phyloP scores from a whole-genome alignment of 2,113 vertebrate genomes.

The Notothenia rossii region DNA sequence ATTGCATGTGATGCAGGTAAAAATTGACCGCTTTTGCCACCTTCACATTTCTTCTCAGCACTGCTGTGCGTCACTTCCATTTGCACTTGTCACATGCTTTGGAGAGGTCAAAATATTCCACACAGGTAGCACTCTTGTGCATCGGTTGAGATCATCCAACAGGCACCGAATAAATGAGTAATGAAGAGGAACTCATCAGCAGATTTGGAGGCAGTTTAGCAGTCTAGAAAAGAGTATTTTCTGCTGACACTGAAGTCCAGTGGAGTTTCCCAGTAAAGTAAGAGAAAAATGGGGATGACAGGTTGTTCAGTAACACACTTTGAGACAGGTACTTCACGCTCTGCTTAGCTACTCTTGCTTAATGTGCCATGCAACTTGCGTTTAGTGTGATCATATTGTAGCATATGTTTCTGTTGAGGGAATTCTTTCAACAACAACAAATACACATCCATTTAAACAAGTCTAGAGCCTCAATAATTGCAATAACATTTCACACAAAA shows the following conservation, averaged over 20 bases:
- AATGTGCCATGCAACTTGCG: not conserved
- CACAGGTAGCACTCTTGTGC: slow-evolving; percentile 27
- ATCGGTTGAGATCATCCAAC: slow-evolving; percentile 4
- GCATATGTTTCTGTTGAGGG: not conserved
- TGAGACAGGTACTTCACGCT: slow-evolving; percentile 1
- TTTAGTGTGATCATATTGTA: not conserved
- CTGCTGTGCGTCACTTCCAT: slow-evolving; percentile 14
- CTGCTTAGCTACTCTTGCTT: not conserved
- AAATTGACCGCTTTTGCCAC: slow-evolving; percentile 1
- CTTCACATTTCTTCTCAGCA: not conserved
- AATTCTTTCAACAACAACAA: not conserved
- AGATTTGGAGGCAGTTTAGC: slow-evolving; percentile 72
- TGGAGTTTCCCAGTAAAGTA: slow-evolving; percentile 32
- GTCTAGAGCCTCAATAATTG: not conserved
- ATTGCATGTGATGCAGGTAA: not conserved
- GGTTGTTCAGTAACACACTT: slow-evolving; percentile 71
- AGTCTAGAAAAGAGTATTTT: slow-evolving; percentile 37
- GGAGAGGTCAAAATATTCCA: slow-evolving; percentile 67
- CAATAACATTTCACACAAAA: not conserved
- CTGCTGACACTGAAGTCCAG: slow-evolving; percentile 63
- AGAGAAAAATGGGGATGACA: slow-evolving; percentile 18
- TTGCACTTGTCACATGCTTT: slow-evolving; percentile 4
- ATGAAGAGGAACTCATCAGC: slow-evolving; percentile 80
- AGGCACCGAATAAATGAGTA: slow-evolving; percentile 68
- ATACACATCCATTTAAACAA: not conserved